A percentile compares a stretch with the other conserved stretches of the same genome.
phyloP scores from a whole-genome alignment of 2,797 vertebrate genomes.

The Nannoperca obscura region DNA sequence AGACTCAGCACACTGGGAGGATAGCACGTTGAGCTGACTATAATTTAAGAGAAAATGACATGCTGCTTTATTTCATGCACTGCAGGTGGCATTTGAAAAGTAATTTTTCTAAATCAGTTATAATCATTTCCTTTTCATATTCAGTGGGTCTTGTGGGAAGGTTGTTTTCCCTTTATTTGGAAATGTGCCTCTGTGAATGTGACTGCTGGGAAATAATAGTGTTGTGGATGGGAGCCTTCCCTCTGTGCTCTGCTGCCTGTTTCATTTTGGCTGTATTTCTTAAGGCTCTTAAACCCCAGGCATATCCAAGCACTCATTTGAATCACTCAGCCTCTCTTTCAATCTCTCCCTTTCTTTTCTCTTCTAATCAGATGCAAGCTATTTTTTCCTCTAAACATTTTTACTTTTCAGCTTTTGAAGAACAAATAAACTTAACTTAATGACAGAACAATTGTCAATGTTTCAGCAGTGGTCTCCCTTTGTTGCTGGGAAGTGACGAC shows the following conservation, averaged over 20 bases:
- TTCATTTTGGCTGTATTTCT: slow-evolving; percentile 78
- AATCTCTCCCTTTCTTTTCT: slow-evolving; percentile 23
- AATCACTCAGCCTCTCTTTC: slow-evolving; percentile 64
- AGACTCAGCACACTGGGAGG: slow-evolving; percentile 7
- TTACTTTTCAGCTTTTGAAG: slow-evolving; percentile 26
- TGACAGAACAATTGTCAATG: slow-evolving; percentile 65
- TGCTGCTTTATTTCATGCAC: slow-evolving; percentile 5
- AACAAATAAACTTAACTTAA: slow-evolving; percentile 58
- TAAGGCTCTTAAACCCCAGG: slow-evolving; percentile 69
- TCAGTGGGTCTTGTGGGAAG: slow-evolving; percentile 11
- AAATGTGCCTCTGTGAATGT: slow-evolving; percentile 38
- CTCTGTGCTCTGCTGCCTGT: slow-evolving; percentile 70
- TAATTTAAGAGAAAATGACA: neutral
- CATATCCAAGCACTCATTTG: slow-evolving; percentile 71
- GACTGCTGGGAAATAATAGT: slow-evolving; percentile 77
- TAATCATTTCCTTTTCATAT: slow-evolving; percentile 33
- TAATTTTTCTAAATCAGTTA: slow-evolving; percentile 11
- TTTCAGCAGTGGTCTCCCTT: slow-evolving; percentile 41
- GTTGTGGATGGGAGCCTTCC: slow-evolving; percentile 68
- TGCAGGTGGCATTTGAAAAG: slow-evolving; percentile 24
- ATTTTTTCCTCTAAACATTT: slow-evolving; percentile 19
- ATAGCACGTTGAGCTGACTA: neutral
- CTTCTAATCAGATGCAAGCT: slow-evolving; percentile 57
- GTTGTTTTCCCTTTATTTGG: slow-evolving; percentile 10
- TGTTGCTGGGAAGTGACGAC: slow-evolving; percentile 33